These are phyloP conservation scores for Dolichopus griseipennis DNA, from an alignment of 2,888 invertebrate species.

Conservation along the genomic window DNA sequence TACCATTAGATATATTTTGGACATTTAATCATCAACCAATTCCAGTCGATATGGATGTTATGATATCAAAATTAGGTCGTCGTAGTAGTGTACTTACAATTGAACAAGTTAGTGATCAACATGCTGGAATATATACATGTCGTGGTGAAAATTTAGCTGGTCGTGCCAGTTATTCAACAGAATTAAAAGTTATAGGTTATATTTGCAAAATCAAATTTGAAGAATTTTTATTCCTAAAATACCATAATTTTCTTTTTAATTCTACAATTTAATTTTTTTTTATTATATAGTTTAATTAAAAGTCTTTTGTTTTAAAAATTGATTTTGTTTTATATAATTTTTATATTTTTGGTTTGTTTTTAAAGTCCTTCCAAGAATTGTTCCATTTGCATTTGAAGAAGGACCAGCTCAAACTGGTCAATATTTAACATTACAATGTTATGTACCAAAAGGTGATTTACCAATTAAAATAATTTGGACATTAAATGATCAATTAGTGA, in stretches of 20 bases:
- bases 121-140: slow-evolving; percentile 69
- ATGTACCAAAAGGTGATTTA: slow-evolving; percentile 67
- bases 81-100: slow-evolving; percentile 62
- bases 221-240: not conserved
- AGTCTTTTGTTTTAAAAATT: not conserved
- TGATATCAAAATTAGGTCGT: slow-evolving; percentile 52
- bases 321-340: not conserved
- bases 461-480: slow-evolving; percentile 71
- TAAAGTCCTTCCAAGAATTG: slow-evolving; percentile 73
- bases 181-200: slow-evolving; percentile 63
- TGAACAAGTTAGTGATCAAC: slow-evolving; percentile 57
- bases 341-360: slow-evolving; percentile 41
- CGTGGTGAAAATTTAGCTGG: slow-evolving; percentile 65
- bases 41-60: slow-evolving; percentile 42
- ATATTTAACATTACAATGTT: slow-evolving; percentile 56
- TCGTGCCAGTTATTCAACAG: slow-evolving; percentile 56
- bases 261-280: not conserved
- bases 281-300: not conserved
- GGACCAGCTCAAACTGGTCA: slow-evolving; percentile 69
- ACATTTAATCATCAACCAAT: slow-evolving; percentile 45
- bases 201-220: not conserved
- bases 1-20: slow-evolving; percentile 57
- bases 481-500: slow-evolving; percentile 48
- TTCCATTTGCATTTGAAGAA: slow-evolving; percentile 70
- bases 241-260: not conserved